Base-by-base conservation (phyloP, 2,888 invertebrate genomes). In the Cheiracanthium punctorium region DNA sequence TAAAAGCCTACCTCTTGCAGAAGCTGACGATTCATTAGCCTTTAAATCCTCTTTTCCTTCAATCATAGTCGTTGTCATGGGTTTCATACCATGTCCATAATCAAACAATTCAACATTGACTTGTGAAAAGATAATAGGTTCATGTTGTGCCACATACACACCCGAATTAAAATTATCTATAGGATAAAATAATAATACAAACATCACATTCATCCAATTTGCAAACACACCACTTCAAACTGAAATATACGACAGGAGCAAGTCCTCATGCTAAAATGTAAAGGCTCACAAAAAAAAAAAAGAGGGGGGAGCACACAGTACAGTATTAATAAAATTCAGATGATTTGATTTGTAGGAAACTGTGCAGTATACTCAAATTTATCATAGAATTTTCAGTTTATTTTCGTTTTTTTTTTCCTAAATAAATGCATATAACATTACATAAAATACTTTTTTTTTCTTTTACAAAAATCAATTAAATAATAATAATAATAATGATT, bases 121-220 rank as follows among this genome's bases (percentile, higher is more conserved):
- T 76, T 84, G 84, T 14, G 88, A 88, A 84, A 84, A 84, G 37
- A 82, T 72, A 37, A 84, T 65, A 14, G 88, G 73, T 33, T 70
- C 69, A 41, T 28, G 67, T 33, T 69, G 41, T 10, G 82, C 32
- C 67, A 64, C 48, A 76, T 74, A 74, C 58, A 80, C 30, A 33
- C 75, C 81, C 29, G 64, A 30, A 72, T 65, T 72, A 71, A 77
- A 80, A 76, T 80, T 87, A 76, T 87, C 87, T 87, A 75, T 64
- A 86, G 75, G 58, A 71, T 75, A 74, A 85, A 74, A 79, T 29
- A 84, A 81, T 37, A 69, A 12, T n/a, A n/a, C n/a, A n/a, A 74
- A 20, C 43, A 41, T 77, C 69, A 77, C 69, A 74, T 77, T 69
- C n/a, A 77, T 65, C 77, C 32, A 77, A 43, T 48, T 77, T 48